phyloP scores from a whole-genome alignment of 1,140 invertebrate genomes.

The Drosophila malerkotliana region DNA sequence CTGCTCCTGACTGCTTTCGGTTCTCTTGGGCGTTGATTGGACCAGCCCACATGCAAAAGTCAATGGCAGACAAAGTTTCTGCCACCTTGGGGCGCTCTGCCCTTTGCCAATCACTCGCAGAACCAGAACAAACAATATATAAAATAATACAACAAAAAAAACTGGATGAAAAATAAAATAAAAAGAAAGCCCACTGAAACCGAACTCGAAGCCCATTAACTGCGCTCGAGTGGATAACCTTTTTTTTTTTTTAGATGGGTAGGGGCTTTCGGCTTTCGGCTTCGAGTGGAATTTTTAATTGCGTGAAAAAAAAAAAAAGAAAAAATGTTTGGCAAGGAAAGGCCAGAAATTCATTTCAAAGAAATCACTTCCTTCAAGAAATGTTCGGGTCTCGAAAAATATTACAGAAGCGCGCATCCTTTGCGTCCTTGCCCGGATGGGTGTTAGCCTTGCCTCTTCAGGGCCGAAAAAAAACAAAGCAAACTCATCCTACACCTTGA shows the following conservation, averaged over 20 bases:
- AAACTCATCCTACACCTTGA: slow-evolving; percentile 7
- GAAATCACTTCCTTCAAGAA: slow-evolving; percentile 50
- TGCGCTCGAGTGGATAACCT: slow-evolving; percentile 72
- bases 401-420: slow-evolving; percentile 46
- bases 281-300: slow-evolving; percentile 56
- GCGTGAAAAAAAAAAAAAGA: slow-evolving; percentile 22
- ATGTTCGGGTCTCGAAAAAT: slow-evolving; percentile 40
- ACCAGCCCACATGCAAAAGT: slow-evolving; percentile 51
- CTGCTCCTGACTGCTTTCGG: not conserved
- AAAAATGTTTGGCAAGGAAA: slow-evolving; percentile 9
- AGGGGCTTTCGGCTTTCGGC: not conserved
- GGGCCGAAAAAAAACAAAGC: slow-evolving; percentile 31
- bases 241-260: slow-evolving; percentile 18
- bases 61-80: slow-evolving; percentile 54
- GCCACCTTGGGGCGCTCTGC: slow-evolving; percentile 44
- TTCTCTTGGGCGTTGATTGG: slow-evolving; percentile 57
- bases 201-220: slow-evolving; percentile 72
- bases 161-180: slow-evolving; percentile 13
- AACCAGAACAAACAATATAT: slow-evolving; percentile 24
- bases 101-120: slow-evolving; percentile 65
- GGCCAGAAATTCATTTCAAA: slow-evolving; percentile 52
- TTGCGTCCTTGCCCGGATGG: slow-evolving; percentile 39
- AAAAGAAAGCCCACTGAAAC: slow-evolving; percentile 51
- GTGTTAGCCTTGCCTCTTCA: slow-evolving; percentile 48
- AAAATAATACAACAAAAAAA: slow-evolving; percentile 1